phyloP scores from a whole-genome alignment of 2,797 vertebrate genomes.

The Lacerta agilis region DNA sequence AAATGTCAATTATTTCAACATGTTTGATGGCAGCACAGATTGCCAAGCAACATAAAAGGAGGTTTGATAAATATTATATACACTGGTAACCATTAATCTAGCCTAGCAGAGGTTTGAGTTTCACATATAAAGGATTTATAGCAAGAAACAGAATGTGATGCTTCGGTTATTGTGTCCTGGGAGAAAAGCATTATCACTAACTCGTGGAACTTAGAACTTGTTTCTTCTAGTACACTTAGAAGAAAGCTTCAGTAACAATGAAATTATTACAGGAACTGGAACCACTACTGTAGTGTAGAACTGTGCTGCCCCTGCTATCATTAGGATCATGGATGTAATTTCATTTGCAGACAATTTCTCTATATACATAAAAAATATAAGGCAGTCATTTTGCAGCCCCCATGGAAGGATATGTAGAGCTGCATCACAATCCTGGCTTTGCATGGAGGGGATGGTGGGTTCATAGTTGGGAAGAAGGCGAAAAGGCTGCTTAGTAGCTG shows the following conservation, averaged over 20 bases:
- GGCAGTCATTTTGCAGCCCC: too few species aligned
- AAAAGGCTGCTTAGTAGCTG: too few species aligned
- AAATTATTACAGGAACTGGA: constrained; percentile 65
- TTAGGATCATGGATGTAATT: constrained; percentile 25
- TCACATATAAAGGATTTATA: constrained; percentile 77
- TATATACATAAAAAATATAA: too few species aligned
- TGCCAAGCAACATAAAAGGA: constrained; percentile 77
- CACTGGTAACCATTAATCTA: constrained; percentile 78
- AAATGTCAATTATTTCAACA: constrained; percentile 85
- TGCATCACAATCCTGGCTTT: too few species aligned
- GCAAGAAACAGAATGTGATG: constrained; percentile 70
- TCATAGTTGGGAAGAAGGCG: too few species aligned
- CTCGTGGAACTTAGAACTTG: constrained; percentile 50
- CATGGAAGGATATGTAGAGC: too few species aligned
- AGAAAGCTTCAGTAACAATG: constrained; percentile 55
- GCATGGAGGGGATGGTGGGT: too few species aligned
- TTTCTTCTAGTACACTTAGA: constrained; percentile 58
- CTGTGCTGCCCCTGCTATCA: constrained; percentile 54
- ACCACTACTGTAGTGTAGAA: constrained; percentile 34
- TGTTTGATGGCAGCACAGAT: constrained; percentile 81
- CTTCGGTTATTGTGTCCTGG: constrained; percentile 74
- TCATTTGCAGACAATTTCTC: background rate
- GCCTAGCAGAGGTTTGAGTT: constrained; percentile 66
- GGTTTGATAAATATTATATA: constrained; percentile 83
- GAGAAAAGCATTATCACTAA: constrained; percentile 61